These are phyloP conservation scores for Caenorhabditis virilis DNA, from an alignment of 2,888 invertebrate genomes.

Conservation along the genomic window DNA sequence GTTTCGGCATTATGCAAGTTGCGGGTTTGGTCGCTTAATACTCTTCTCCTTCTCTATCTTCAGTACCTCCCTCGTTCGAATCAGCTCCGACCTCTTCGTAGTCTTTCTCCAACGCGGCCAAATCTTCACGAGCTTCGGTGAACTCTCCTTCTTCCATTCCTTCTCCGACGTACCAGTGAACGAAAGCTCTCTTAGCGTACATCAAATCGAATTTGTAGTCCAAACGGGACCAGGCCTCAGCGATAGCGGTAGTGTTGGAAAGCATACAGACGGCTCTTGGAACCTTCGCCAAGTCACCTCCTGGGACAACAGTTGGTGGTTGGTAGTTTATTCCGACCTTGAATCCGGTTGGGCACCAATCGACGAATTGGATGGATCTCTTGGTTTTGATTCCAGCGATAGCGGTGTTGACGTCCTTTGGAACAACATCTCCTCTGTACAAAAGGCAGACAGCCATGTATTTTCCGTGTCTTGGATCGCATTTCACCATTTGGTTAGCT, in stretches of 20 bases:
- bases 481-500: conserved; percentile 87
- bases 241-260: conserved; percentile 88
- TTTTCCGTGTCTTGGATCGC: conserved; percentile 77
- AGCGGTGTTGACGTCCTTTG: conserved; percentile 88
- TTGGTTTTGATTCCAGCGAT: conserved; percentile 94
- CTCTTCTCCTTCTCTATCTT: conserved; percentile 35
- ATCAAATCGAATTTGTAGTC: conserved; percentile 80
- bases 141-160: conserved; percentile 69
- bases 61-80: conserved; percentile 51
- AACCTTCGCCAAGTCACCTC: conserved; percentile 80
- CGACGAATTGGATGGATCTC: conserved; percentile 79
- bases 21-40: too few species aligned
- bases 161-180: conserved; percentile 71
- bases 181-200: conserved; percentile 75
- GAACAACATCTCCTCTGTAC: conserved; percentile 84
- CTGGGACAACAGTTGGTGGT: conserved; percentile 82
- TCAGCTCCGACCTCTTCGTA: conserved; percentile 58
- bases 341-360: conserved; percentile 73
- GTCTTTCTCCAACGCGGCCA: conserved; percentile 62
- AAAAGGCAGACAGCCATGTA: conserved; percentile 72
- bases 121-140: conserved; percentile 66
- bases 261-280: conserved; percentile 84
- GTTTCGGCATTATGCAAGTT: too few species aligned
- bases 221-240: conserved; percentile 83
- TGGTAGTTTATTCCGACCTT: conserved; percentile 74